Percentiles rank a stretch among this genome's conserved stretches.
Conservation (phyloP, 2,113 vertebrate genomes). For the Corvus cornix region DNA sequence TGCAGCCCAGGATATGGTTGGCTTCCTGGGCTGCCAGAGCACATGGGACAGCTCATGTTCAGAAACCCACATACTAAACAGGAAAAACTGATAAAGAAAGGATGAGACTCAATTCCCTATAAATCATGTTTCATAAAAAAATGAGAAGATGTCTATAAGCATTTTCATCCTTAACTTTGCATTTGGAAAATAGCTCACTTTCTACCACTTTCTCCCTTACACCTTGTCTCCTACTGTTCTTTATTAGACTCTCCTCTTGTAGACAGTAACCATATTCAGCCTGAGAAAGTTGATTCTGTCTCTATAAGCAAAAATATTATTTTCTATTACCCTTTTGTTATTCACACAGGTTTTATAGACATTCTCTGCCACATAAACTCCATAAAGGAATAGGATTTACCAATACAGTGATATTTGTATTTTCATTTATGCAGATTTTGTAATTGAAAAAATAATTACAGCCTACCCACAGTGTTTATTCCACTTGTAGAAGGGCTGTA, state of each 20-base stretch:
- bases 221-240: background rate
- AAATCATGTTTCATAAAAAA: background rate
- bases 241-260: background rate
- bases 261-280: background rate
- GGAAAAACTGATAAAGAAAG: background rate
- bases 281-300: background rate
- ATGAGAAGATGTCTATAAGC: background rate
- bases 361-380: background rate
- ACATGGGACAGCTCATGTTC: rapidly evolving
- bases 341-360: background rate
- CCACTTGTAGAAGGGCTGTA: background rate
- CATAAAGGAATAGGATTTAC: background rate
- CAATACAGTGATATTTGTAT: background rate
- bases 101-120: background rate
- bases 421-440: background rate
- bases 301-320: background rate
- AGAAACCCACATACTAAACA: background rate
- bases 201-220: background rate
- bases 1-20: background rate
- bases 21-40: background rate
- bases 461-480: background rate
- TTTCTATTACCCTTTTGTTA: background rate
- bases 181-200: background rate
- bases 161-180: background rate
- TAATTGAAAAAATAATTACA: background rate